phyloP scores from a whole-genome alignment of 2,113 vertebrate genomes.

The Danionella cerebrum region DNA sequence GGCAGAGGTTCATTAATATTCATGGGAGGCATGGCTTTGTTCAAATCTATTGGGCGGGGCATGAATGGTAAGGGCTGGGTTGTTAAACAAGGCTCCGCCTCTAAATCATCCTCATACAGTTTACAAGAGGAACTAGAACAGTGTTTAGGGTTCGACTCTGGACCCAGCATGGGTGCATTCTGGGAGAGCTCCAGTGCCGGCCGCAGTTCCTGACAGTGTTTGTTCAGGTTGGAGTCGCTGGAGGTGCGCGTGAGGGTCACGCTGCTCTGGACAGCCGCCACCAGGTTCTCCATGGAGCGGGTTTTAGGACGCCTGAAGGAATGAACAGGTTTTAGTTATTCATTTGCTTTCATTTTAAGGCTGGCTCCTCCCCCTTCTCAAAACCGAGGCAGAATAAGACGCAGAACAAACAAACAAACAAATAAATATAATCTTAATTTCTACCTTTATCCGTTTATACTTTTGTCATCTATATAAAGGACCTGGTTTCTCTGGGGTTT shows the following conservation, averaged over 20 bases:
- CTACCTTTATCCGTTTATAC: no score
- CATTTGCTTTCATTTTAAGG: no score
- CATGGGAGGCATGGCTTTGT: slow-evolving; percentile 15
- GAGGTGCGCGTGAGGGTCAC: slow-evolving; percentile 85
- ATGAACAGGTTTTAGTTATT: no score
- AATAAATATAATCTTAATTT: no score
- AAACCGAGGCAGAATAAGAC: no score
- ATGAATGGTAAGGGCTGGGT: slow-evolving; percentile 61
- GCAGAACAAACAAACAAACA: no score
- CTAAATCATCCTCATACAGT: slow-evolving; percentile 36
- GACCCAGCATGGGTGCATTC: slow-evolving; percentile 36
- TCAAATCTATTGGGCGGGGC: slow-evolving; percentile 47
- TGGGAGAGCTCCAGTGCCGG: slow-evolving; percentile 63
- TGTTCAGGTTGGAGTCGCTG: slow-evolving; percentile 96
- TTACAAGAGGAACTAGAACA: slow-evolving; percentile 12
- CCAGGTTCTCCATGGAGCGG: slow-evolving; percentile 91
- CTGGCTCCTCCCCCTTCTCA: no score
- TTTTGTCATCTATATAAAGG: no score
- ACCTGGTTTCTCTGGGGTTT: no score
- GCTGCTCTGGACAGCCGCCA: slow-evolving; percentile 84
- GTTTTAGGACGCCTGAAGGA: slow-evolving; percentile 87
- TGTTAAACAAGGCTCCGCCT: slow-evolving; percentile 57
- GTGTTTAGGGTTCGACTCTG: slow-evolving; percentile 5
- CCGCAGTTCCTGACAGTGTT: slow-evolving; percentile 86
- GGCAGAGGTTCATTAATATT: slow-evolving; percentile 47